A percentile compares a stretch with the other conserved stretches of the same genome.
phyloP scores from a whole-genome alignment of 2,888 invertebrate genomes.

The Chrysotoxum bicinctum region DNA sequence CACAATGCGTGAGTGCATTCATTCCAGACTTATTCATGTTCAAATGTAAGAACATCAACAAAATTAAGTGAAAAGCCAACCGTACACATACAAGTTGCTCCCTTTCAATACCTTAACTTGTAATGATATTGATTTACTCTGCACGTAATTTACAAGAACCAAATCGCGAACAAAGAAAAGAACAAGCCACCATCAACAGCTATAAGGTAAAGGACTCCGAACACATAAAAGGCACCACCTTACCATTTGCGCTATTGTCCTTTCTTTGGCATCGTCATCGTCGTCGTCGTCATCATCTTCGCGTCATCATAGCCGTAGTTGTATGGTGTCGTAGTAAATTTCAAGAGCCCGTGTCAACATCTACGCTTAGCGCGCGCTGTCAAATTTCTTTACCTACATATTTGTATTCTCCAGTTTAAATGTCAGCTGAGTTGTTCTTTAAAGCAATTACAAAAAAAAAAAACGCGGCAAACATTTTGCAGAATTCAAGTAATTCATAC shows the following conservation, averaged over 20 bases:
- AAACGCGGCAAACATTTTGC: conserved; percentile 45
- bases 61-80: conserved; percentile 27
- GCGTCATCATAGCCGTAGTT: neutral
- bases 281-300: conserved; percentile 26
- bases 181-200: conserved; percentile 64
- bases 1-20: conserved; percentile 52
- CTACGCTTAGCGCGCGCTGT: conserved; percentile 67
- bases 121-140: conserved; percentile 61
- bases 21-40: conserved; percentile 49
- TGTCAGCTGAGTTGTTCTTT: conserved; percentile 34
- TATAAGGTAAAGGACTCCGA: conserved; percentile 38
- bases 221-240: conserved; percentile 43
- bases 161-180: conserved; percentile 58
- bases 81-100: neutral
- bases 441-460: conserved; percentile 38
- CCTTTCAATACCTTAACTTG: conserved; percentile 2
- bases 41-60: conserved; percentile 48
- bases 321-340: conserved; percentile 74
- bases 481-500: conserved; percentile 36
- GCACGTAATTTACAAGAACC: conserved; percentile 60
- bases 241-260: conserved; percentile 40
- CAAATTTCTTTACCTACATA: neutral
- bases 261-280: conserved; percentile 49
- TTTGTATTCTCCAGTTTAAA: conserved; percentile 4
- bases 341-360: conserved; percentile 74